Percentiles rank a stretch among this genome's conserved stretches.
Evolutionary conservation across 2,113 vertebrate species (phyloP).

Genomic region (Psephotus haematonotus): DNA sequence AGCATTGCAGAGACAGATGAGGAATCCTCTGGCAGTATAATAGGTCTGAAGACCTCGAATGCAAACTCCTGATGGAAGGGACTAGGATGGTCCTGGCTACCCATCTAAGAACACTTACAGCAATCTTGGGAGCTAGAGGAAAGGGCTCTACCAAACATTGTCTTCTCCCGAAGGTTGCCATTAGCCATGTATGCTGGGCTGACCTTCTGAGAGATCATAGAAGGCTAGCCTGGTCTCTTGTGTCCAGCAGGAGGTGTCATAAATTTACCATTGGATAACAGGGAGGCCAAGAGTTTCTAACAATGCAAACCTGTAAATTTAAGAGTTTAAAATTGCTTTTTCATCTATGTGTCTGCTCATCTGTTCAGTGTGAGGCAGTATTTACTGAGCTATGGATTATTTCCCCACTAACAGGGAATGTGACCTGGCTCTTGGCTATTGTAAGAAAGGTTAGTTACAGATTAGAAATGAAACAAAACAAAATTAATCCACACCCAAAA

Average conservation of each 20-base stretch:
- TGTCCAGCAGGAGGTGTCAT: not conserved
- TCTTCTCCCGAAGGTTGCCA: not conserved
- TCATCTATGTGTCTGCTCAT: not conserved
- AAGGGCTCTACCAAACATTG: not conserved
- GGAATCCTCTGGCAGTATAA: not conserved
- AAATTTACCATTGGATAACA: not conserved
- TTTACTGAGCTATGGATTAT: not conserved
- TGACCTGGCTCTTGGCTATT: not conserved
- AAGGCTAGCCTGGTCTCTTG: not conserved
- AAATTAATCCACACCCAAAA: not conserved
- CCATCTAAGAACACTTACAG: not conserved
- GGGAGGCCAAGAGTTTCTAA: not conserved
- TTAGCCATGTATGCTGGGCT: not conserved
- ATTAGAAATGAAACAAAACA: not conserved
- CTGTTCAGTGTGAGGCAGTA: not conserved
- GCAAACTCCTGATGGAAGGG: not conserved
- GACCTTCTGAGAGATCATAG: not conserved
- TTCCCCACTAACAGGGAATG: not conserved
- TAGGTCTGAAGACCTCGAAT: not conserved
- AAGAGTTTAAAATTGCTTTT: not conserved
- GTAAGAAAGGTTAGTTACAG: not conserved
- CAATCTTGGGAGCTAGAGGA: not conserved
- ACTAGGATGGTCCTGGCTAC: not conserved
- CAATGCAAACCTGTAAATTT: not conserved
- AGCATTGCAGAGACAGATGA: not conserved